phyloP scores from a whole-genome alignment of 2,888 invertebrate species.

The Netelia virgata region DNA sequence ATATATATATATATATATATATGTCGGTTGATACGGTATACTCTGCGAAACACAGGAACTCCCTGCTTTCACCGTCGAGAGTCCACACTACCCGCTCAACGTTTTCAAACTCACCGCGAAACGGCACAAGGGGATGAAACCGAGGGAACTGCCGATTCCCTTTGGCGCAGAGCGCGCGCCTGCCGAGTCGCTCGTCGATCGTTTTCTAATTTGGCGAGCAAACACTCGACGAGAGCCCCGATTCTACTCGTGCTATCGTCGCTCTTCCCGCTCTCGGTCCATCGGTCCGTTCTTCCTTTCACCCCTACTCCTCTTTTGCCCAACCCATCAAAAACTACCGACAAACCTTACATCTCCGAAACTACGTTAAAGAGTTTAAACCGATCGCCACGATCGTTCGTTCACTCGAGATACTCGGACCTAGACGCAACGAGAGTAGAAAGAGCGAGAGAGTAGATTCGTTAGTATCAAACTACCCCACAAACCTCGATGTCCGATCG shows the following conservation, averaged over 20 bases:
- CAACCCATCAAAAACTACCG: too few relatives aligned
- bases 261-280: slow-evolving; percentile 52
- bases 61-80: slow-evolving; percentile 33
- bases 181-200: slow-evolving; percentile 81
- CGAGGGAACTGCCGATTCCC: slow-evolving; percentile 72
- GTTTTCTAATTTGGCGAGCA: slow-evolving; percentile 84
- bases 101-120: slow-evolving; percentile 59
- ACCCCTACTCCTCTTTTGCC: not conserved
- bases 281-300: slow-evolving; percentile 60
- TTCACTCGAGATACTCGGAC: too few relatives aligned
- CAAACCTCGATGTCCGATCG: slow-evolving; percentile 34
- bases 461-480: slow-evolving; percentile 45
- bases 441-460: slow-evolving; percentile 43
- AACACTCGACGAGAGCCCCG: slow-evolving; percentile 77
- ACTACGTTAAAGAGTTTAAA: slow-evolving; percentile 26
- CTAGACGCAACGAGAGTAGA: too few relatives aligned
- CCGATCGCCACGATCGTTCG: slow-evolving; percentile 19
- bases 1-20: slow-evolving; percentile 12
- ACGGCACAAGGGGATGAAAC: slow-evolving; percentile 52
- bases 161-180: slow-evolving; percentile 75
- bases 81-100: slow-evolving; percentile 40
- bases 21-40: too few relatives aligned
- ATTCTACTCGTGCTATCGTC: slow-evolving; percentile 28
- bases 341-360: not conserved
- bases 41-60: not conserved